Percentiles rank a stretch among this genome's conserved stretches.
These are phyloP conservation scores for Procambarus clarkii DNA, from an alignment of 1,140 invertebrate genomes.

Conservation along the genomic window DNA sequence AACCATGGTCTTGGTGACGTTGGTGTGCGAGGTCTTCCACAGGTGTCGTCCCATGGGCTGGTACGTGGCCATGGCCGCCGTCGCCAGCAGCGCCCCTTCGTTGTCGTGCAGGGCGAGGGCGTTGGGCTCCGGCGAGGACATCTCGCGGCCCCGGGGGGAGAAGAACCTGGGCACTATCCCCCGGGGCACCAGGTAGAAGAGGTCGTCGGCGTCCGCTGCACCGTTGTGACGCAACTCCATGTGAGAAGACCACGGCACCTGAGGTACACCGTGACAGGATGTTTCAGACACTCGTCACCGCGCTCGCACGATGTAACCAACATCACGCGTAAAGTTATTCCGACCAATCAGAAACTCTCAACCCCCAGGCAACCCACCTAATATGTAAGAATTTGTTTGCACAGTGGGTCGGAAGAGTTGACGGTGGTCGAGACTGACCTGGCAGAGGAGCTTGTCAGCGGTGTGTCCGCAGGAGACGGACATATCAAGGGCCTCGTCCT, in stretches of 20 bases:
- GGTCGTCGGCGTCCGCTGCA: neutral
- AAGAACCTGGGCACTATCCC: neutral
- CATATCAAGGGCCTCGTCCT: neutral
- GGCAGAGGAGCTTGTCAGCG: neutral
- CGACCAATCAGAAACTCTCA: no score
- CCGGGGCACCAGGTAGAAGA: neutral
- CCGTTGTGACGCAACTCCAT: neutral
- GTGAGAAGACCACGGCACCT: neutral
- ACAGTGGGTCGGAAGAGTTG: no score
- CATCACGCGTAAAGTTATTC: no score
- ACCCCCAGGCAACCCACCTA: no score
- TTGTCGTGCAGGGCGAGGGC: neutral
- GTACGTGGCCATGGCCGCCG: neutral
- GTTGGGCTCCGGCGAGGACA: neutral
- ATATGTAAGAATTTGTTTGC: no score
- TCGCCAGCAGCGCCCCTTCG: neutral
- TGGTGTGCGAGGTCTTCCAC: neutral
- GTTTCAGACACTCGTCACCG: no score
- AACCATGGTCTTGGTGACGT: slow-evolving; percentile 10
- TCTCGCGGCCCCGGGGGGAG: neutral
- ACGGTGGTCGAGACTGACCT: neutral
- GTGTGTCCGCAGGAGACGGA: neutral
- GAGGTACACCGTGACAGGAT: neutral
- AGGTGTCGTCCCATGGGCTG: neutral
- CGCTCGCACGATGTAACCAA: no score